Base-by-base conservation (phyloP, 2,888 invertebrate genomes). In the Cremastobaeus sp. region DNA sequence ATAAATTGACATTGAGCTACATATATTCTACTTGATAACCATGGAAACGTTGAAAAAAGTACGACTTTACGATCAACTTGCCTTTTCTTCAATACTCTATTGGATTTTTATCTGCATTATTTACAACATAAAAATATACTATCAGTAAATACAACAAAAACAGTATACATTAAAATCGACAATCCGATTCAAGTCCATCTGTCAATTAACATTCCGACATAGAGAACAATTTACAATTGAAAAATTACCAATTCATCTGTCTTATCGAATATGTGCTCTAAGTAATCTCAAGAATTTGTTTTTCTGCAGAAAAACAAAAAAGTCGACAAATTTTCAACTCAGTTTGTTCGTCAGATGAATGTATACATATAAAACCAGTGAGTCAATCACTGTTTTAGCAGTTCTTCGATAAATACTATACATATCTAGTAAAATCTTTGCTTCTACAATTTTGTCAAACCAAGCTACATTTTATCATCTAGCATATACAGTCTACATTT, bases 111-210 rank as follows among this genome's bases (percentile, higher is more conserved):
- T 52, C 28, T 35, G 59, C 60, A 72, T 74, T 79, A 78, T 78
- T 76, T 80, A 80, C 78, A 78, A 78, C 79, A 74, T 55, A 79
- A 79, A 78, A 78, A 78, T 78, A 79, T 78, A 78, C 74, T 77
- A 76, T 78, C 21, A 76, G 71, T 68, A 74, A 72, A 74, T 54
- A 75, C 59, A 79, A 77, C 71, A 79, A 73, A 78, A 78, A 74
- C 73, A 77, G 60, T 76, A 39, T 50, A 12, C 18, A 68, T 43
- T 15, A 30, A 52, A 62, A 62, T 34, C 11, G 28, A 48, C 39
- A 55, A 30, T 57, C 34, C 2, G 17, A 47, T 37, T 55, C 47
- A 21, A 47, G n/a, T 43, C 45, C 28, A 64, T 34, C 41, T 9
- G 3, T 35, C 20, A 37, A 17, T 65, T 14, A 9, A 3, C 21